phyloP scores from a whole-genome alignment of 92 coral and sea anemone genomes.

The Parazoanthus darwini region DNA sequence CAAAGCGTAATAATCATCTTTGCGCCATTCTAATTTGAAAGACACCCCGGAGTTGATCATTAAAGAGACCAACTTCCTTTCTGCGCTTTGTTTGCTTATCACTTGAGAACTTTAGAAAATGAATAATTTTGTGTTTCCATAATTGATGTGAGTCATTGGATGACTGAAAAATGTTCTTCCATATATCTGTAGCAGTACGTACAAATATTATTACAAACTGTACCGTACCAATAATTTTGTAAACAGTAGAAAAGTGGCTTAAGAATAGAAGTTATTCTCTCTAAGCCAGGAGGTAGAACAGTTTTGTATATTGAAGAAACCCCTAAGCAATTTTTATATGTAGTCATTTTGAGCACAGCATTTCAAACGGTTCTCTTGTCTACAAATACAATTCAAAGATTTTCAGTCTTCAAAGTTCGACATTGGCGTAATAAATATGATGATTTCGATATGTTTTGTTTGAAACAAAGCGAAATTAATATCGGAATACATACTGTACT shows the following conservation, averaged over 20 bases:
- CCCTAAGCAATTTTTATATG: no score
- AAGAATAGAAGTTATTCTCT: background rate
- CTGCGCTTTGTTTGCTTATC: background rate
- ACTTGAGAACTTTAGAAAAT: background rate
- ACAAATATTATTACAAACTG: background rate
- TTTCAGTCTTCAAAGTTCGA: no score
- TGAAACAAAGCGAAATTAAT: no score
- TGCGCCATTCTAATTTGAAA: background rate
- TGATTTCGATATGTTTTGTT: no score
- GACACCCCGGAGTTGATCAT: background rate
- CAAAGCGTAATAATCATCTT: background rate
- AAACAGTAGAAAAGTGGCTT: background rate
- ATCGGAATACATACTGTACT: no score
- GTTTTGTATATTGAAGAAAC: no score
- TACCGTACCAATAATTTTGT: background rate
- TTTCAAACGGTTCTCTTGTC: background rate
- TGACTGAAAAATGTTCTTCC: no score
- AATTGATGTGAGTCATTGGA: no score
- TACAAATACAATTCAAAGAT: no score
- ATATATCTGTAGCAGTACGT: background rate
- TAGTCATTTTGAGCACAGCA: background rate
- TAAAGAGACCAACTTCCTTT: background rate
- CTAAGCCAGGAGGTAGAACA: no score
- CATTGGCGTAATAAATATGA: no score
- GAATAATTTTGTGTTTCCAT: background rate